Evolutionary conservation across 2,113 vertebrate species (phyloP).

Genomic region (Zeus faber): DNA sequence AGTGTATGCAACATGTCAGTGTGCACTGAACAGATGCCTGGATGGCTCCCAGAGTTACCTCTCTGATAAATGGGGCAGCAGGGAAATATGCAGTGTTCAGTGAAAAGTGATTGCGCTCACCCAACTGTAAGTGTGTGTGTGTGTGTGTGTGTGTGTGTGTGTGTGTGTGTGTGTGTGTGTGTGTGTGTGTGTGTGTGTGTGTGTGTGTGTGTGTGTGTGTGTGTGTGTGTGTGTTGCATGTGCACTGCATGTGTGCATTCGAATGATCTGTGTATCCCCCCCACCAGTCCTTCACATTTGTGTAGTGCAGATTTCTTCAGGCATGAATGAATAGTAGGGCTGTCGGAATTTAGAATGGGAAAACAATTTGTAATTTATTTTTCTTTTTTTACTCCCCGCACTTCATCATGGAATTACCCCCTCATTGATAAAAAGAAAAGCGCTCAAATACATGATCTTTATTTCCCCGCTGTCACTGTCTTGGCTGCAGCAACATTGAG

Average conservation of each 20-base stretch:
- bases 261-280: too few species aligned
- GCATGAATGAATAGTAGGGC: slow-evolving; percentile 37
- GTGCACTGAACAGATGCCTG: slow-evolving; percentile 48
- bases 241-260: neutral
- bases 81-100: slow-evolving; percentile 54
- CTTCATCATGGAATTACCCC: slow-evolving; percentile 5
- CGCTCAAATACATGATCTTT: neutral
- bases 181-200: slow-evolving; percentile 16
- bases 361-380: slow-evolving; percentile 35
- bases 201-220: slow-evolving; percentile 15
- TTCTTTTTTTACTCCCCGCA: slow-evolving; percentile 19
- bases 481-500: slow-evolving; percentile 76
- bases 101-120: slow-evolving; percentile 56
- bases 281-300: too few species aligned
- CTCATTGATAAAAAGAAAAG: slow-evolving; percentile 36
- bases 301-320: too few species aligned
- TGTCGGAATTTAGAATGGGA: slow-evolving; percentile 23
- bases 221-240: slow-evolving; percentile 16
- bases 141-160: slow-evolving; percentile 25
- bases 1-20: too few species aligned
- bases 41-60: slow-evolving; percentile 36
- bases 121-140: slow-evolving; percentile 30
- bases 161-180: slow-evolving; percentile 17
- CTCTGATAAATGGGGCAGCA: slow-evolving; percentile 50
- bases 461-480: neutral